Evolutionary conservation across 1,140 invertebrate genomes (phyloP).

Genomic region (Carposina sasakii): DNA sequence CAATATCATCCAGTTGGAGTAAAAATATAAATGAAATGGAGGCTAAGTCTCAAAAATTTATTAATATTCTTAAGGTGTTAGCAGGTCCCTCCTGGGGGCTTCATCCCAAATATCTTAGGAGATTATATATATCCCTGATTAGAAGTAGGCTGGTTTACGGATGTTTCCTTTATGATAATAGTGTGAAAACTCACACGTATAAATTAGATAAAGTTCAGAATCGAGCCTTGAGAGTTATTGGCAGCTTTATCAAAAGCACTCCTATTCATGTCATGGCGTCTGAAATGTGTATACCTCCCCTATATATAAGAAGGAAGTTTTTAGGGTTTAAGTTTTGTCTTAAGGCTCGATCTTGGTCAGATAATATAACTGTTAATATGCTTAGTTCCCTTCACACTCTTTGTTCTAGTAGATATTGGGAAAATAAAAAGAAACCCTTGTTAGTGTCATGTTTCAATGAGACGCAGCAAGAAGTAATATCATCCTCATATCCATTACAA

Average conservation of each 20-base stretch:
- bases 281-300: background rate
- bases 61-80: background rate
- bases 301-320: background rate
- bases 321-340: background rate
- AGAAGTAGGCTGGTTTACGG: background rate
- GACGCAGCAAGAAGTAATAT: background rate
- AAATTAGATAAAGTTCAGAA: slow-evolving; percentile 5
- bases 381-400: too few relatives aligned
- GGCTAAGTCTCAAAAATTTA: background rate
- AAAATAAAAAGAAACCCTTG: background rate
- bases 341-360: background rate
- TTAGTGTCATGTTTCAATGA: too few relatives aligned
- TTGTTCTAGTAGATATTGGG: background rate
- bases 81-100: background rate
- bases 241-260: slow-evolving; percentile 5
- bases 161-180: background rate
- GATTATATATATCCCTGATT: background rate
- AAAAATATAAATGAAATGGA: background rate
- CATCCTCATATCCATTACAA: background rate
- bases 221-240: background rate
- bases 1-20: too few relatives aligned
- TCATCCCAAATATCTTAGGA: background rate
- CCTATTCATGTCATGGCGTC: slow-evolving; percentile 1
- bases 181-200: background rate
- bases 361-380: background rate